Conservation (phyloP, 2,797 vertebrate genomes). For the Lepilemur ruficaudatus region DNA sequence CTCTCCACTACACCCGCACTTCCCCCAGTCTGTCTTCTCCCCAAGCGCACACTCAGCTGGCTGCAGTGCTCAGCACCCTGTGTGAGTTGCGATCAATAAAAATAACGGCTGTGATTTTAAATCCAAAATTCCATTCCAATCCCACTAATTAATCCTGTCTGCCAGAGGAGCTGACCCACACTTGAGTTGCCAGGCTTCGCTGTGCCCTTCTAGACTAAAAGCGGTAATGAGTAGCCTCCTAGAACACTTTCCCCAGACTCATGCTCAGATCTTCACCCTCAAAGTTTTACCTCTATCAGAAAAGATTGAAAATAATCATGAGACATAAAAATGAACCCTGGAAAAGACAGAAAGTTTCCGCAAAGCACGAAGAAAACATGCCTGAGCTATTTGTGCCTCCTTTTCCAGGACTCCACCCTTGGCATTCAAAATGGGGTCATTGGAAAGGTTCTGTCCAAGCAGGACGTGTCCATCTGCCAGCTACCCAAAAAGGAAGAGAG, state of each 20-base stretch:
- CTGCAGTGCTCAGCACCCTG: background rate
- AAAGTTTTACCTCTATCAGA: background rate
- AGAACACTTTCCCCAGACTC: background rate
- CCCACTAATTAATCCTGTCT: background rate
- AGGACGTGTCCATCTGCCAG: background rate
- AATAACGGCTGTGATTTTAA: background rate
- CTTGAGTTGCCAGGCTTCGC: too few relatives aligned
- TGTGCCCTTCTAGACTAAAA: background rate
- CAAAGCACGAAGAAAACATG: background rate
- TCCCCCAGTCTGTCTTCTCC: background rate
- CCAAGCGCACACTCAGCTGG: background rate
- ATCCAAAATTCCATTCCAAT: background rate
- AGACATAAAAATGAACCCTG: background rate
- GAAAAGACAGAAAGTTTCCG: background rate
- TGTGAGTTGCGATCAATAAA: background rate
- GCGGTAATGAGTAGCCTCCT: background rate
- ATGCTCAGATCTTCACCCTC: too few relatives aligned
- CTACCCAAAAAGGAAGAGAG: background rate
- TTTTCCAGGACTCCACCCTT: background rate
- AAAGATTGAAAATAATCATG: background rate
- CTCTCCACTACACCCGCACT: background rate
- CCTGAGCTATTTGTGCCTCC: background rate
- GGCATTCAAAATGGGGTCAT: background rate
- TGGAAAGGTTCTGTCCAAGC: background rate
- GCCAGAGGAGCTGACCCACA: background rate